A percentile compares a stretch with the other conserved stretches of the same genome.
Evolutionary conservation across 2,113 vertebrate species (phyloP).

Genomic region (Petaurus breviceps): DNA sequence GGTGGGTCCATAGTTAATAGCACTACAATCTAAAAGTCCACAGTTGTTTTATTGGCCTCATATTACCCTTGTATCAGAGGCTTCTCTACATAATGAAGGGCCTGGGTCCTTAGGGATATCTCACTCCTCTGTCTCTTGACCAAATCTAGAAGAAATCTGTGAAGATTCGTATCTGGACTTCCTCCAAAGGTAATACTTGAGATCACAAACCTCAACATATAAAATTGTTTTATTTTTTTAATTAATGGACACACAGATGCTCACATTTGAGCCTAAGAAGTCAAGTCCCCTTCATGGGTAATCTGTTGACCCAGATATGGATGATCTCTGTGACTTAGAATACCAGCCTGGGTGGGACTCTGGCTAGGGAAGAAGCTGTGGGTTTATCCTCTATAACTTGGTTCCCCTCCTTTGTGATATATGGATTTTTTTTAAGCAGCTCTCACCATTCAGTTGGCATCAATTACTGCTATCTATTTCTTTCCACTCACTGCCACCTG

Average conservation of each 20-base stretch:
- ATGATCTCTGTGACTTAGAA: background rate
- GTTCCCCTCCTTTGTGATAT: background rate
- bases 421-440: background rate
- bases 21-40: background rate
- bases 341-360: background rate
- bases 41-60: background rate
- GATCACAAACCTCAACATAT: background rate
- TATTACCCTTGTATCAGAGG: background rate
- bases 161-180: background rate
- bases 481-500: background rate
- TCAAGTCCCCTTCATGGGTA: background rate
- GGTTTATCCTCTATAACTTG: background rate
- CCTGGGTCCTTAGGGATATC: background rate
- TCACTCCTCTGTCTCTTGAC: too few relatives aligned
- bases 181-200: background rate
- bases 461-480: background rate
- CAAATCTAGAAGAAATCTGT: background rate
- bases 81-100: background rate
- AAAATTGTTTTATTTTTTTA: background rate
- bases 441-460: background rate
- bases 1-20: background rate
- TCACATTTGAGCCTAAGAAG: background rate
- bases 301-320: background rate
- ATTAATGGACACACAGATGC: too few relatives aligned
- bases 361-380: background rate